Evolutionary conservation across 2,113 vertebrate species (phyloP).

Genomic region (Cinclus mexicanus): DNA sequence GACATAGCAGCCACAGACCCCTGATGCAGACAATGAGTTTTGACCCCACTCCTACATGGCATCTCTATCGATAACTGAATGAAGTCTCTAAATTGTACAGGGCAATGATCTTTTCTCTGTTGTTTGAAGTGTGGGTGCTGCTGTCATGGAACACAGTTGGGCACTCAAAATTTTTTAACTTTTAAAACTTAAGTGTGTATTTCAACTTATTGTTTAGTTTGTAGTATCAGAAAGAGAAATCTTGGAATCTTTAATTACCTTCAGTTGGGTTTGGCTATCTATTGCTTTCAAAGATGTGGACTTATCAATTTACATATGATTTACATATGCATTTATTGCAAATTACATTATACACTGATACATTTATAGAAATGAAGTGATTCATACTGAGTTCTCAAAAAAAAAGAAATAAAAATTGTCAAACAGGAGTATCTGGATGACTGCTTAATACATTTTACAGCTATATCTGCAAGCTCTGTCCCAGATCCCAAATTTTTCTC

Average conservation of each 20-base stretch:
- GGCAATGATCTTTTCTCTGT: background rate
- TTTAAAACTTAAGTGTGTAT: background rate
- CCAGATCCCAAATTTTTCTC: constrained; percentile 45
- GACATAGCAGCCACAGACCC: background rate
- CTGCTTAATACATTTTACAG: background rate
- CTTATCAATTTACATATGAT: background rate
- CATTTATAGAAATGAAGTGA: background rate
- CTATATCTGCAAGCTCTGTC: constrained; percentile 17
- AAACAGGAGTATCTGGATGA: background rate
- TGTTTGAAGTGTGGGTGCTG: background rate
- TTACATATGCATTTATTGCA: background rate
- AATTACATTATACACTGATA: background rate
- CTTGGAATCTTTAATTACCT: background rate
- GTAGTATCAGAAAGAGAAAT: background rate
- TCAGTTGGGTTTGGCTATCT: background rate
- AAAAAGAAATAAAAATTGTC: background rate
- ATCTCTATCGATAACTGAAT: background rate
- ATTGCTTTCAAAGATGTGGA: background rate
- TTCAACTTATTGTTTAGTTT: background rate
- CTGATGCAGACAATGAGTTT: background rate
- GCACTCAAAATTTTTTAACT: background rate
- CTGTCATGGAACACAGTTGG: background rate
- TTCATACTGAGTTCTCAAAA: background rate
- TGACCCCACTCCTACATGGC: background rate
- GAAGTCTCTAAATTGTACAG: background rate